phyloP scores from a whole-genome alignment of 1,140 invertebrate genomes.

The Branchinecta lindahli region DNA sequence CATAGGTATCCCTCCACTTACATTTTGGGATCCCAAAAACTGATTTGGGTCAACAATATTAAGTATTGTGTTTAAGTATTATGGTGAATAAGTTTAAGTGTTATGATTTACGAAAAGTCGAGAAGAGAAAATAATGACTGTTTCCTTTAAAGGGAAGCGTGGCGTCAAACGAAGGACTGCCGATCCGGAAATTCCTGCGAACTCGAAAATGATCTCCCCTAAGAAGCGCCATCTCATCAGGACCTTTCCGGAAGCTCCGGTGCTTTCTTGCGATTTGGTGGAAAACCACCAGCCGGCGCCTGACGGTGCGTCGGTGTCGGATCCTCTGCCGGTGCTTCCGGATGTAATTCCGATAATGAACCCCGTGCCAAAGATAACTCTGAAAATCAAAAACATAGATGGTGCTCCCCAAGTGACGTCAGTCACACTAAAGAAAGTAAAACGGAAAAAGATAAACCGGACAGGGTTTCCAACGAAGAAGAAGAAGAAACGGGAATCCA shows the following conservation, averaged over 20 bases:
- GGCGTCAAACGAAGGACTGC: not conserved
- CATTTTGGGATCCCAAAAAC: too few relatives aligned
- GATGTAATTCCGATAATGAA: not conserved
- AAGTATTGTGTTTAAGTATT: too few relatives aligned
- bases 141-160: not conserved
- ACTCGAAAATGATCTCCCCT: not conserved
- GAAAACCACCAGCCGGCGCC: not conserved
- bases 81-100: too few relatives aligned
- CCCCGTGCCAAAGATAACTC: not conserved
- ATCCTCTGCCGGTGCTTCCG: not conserved
- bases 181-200: not conserved
- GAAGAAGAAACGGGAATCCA: slow-evolving; percentile 58
- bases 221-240: not conserved
- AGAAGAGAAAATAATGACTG: not conserved
- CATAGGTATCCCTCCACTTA: too few relatives aligned
- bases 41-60: too few relatives aligned
- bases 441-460: slow-evolving; percentile 59
- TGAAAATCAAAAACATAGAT: slow-evolving; percentile 1
- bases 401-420: slow-evolving; percentile 3
- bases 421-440: slow-evolving; percentile 21
- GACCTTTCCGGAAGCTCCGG: not conserved
- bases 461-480: slow-evolving; percentile 71
- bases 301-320: not conserved
- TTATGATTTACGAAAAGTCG: too few relatives aligned
- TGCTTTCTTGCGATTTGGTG: not conserved